Conservation (phyloP, 2,797 vertebrate genomes). For the Acropternis orthonyx region DNA sequence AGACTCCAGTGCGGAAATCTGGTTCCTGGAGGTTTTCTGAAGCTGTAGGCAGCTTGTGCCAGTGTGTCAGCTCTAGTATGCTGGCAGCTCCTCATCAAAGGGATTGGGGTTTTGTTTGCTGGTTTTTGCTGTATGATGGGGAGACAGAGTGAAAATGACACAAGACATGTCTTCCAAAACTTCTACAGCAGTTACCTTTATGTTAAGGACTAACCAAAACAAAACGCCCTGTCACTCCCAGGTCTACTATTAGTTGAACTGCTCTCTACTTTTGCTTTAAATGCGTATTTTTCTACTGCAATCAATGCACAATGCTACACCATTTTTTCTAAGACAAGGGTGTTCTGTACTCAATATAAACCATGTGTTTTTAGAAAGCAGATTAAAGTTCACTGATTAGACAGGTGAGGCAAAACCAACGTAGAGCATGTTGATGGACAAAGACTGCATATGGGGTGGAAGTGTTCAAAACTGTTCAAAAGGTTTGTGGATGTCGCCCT, state of each 20-base stretch:
- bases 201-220: neutral
- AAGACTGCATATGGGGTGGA: accelerated
- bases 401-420: neutral
- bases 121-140: neutral
- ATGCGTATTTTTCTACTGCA: neutral
- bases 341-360: neutral
- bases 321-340: neutral
- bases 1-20: neutral
- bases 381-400: neutral
- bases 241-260: neutral
- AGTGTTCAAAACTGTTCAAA: neutral
- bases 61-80: neutral
- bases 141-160: neutral
- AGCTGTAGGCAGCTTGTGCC: neutral
- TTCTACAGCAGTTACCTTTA: neutral
- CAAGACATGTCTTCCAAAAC: neutral
- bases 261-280: neutral
- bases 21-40: neutral
- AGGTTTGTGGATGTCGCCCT: neutral
- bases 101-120: neutral
- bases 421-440: accelerated
- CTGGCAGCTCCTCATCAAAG: neutral
- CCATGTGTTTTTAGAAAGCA: neutral
- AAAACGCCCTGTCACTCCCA: neutral
- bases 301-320: neutral